A percentile compares a stretch with the other conserved stretches of the same genome.
Evolutionary conservation across 2,113 vertebrate genomes (phyloP).

Genomic region (Podiceps cristatus): DNA sequence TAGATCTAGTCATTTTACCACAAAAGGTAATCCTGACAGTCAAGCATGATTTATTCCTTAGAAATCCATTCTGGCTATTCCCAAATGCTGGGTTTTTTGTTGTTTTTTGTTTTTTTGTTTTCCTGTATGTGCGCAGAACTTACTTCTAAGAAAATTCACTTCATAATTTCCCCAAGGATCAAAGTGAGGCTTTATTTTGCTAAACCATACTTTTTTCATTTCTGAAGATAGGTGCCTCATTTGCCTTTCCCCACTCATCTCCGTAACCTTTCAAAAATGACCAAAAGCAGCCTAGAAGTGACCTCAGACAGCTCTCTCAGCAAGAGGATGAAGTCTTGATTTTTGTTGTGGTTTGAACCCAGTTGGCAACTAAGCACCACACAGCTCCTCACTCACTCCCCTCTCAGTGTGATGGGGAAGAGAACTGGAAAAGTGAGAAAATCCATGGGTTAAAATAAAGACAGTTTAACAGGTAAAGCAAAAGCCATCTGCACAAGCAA

Average conservation of each 20-base stretch:
- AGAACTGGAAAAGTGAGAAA: background rate
- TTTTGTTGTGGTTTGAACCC: background rate
- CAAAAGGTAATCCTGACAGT: background rate
- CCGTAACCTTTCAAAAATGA: background rate
- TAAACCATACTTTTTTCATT: background rate
- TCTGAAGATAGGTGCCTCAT: background rate
- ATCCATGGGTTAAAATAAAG: background rate
- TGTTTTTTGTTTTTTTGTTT: background rate
- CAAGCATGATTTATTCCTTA: background rate
- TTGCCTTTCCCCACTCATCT: background rate
- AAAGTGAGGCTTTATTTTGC: background rate
- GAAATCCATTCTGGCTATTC: background rate
- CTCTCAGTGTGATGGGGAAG: fast-evolving
- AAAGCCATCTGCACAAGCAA: fast-evolving
- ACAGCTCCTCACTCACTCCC: background rate
- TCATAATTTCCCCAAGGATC: background rate
- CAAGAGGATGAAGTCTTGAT: background rate
- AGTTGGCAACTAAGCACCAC: background rate
- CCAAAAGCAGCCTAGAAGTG: background rate
- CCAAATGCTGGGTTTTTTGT: background rate
- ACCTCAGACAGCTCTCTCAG: background rate
- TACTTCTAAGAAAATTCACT: background rate
- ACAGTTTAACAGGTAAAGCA: background rate
- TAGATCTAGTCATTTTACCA: background rate
- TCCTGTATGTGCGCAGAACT: background rate